Evolutionary conservation across 2,888 invertebrate genomes (phyloP).

Genomic region (Athetis lepigone): DNA sequence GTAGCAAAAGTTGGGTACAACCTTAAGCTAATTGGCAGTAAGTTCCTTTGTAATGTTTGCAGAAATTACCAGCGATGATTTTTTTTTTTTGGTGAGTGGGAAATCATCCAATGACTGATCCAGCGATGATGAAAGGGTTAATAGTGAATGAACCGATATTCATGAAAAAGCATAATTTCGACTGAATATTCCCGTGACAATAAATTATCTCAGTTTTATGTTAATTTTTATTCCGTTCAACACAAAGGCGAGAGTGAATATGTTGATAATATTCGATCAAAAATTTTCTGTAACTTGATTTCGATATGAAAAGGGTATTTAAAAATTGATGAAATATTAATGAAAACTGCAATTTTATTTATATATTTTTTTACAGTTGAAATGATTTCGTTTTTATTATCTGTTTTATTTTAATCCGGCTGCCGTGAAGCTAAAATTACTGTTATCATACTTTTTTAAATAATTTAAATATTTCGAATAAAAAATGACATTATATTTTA

Average conservation of each 20-base stretch:
- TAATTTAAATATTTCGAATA: too few species aligned
- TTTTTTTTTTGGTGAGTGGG: too few species aligned
- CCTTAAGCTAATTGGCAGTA: too few species aligned
- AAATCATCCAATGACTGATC: too few species aligned
- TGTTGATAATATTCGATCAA: conserved; percentile 46
- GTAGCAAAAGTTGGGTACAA: too few species aligned
- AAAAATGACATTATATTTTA: too few species aligned
- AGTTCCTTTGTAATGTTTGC: too few species aligned
- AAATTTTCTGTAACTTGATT: conserved; percentile 35
- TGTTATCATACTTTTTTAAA: too few species aligned
- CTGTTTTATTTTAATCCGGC: too few species aligned
- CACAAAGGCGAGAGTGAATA: conserved; percentile 33
- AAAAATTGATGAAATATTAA: conserved; percentile 16
- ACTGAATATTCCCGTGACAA: conserved; percentile 31
- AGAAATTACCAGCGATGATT: too few species aligned
- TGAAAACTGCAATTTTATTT: neutral
- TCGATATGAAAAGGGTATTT: conserved; percentile 31
- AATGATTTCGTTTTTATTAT: conserved; percentile 13
- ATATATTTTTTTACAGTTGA: conserved; percentile 15
- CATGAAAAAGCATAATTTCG: conserved; percentile 32
- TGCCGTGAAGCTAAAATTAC: too few species aligned
- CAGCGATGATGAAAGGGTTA: neutral
- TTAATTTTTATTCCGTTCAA: conserved; percentile 50
- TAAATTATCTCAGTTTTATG: conserved; percentile 43
- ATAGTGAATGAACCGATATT: neutral